Percentiles rank a stretch among this genome's conserved stretches.
phyloP scores from a whole-genome alignment of 2,797 vertebrate species.

The Crenichthys baileyi region DNA sequence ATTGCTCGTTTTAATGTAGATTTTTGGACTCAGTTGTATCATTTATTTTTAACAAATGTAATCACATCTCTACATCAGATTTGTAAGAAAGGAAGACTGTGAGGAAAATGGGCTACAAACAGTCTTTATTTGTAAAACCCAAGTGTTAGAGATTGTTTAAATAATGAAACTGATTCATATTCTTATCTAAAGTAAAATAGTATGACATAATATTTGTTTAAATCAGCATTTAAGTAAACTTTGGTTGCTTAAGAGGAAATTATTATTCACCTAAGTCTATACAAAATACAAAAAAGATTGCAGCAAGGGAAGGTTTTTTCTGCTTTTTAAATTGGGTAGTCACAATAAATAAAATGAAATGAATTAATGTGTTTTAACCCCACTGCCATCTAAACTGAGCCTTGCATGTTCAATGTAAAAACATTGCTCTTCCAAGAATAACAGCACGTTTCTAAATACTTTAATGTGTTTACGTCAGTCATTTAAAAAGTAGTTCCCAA shows the following conservation, averaged over 20 bases:
- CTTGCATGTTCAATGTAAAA: not conserved
- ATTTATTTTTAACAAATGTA: no score
- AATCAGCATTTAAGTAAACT: not conserved
- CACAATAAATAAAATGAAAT: not conserved
- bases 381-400: not conserved
- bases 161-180: not conserved
- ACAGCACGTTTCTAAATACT: conserved; percentile 10
- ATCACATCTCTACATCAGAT: no score
- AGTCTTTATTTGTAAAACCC: no score
- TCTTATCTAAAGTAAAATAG: not conserved
- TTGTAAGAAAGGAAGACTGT: no score
- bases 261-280: not conserved
- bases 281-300: not conserved
- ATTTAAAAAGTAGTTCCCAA: conserved; percentile 16
- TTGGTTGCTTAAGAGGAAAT: not conserved
- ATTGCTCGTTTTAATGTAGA: no score
- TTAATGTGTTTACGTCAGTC: conserved; percentile 4
- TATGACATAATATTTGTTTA: not conserved
- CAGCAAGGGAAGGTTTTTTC: not conserved
- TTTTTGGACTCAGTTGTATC: no score
- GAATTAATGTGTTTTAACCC: not conserved
- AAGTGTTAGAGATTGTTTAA: not conserved
- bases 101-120: no score
- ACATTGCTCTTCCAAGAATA: not conserved
- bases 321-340: not conserved